These are phyloP conservation scores for Bergia sp. DNA, from an alignment of 92 coral and sea anemone species.

Conservation along the genomic window DNA sequence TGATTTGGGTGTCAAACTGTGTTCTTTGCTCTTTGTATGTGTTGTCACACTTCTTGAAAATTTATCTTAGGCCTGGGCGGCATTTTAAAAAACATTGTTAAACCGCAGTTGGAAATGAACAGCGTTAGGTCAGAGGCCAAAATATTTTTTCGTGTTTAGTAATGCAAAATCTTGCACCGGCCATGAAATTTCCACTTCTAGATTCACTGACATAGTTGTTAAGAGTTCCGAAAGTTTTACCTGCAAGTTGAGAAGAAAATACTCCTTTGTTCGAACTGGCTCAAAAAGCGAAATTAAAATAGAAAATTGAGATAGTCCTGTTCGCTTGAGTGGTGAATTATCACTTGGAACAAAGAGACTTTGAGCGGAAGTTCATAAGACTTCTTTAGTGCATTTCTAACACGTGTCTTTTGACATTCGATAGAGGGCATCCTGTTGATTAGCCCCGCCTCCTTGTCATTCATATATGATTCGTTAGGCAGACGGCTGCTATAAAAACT, in stretches of 20 bases:
- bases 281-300: constrained; percentile 26
- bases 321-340: background rate
- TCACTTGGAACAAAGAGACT: constrained; percentile 38
- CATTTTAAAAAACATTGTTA: background rate
- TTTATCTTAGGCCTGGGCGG: constrained; percentile 27
- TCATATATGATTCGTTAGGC: constrained; percentile 16
- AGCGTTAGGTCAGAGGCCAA: constrained; percentile 43
- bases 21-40: constrained; percentile 13
- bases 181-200: background rate
- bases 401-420: constrained; percentile 50
- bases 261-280: constrained; percentile 14
- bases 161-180: background rate
- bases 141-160: constrained; percentile 6
- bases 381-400: constrained; percentile 7
- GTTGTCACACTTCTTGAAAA: constrained; percentile 38
- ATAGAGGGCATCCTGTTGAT: constrained; percentile 17
- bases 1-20: constrained; percentile 47
- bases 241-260: constrained; percentile 4
- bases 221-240: constrained; percentile 14
- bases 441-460: constrained; percentile 36
- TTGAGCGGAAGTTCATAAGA: constrained; percentile 38
- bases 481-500: constrained; percentile 28
- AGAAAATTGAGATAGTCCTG: constrained; percentile 26
- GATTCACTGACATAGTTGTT: background rate
- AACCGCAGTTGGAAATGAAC: constrained; percentile 32